Evolutionary conservation across 1,140 invertebrate species (phyloP).

Genomic region (Rhizoglyphus robini): DNA sequence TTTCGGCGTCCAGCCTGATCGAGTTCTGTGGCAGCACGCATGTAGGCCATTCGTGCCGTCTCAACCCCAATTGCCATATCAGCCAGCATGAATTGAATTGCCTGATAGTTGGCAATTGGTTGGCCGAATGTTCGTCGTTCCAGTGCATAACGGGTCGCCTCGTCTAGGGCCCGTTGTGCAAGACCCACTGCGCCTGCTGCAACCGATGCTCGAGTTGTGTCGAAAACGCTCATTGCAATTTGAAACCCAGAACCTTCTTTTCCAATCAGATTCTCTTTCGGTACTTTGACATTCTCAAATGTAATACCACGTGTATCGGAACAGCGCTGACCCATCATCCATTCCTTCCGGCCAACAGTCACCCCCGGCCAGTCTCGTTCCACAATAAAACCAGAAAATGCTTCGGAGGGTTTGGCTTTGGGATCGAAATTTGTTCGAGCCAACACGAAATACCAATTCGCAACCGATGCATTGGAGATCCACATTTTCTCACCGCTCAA

Average conservation of each 20-base stretch:
- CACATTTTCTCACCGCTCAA: constrained; percentile 98
- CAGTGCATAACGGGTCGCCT: constrained; percentile 79
- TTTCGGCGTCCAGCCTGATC: constrained; percentile 65
- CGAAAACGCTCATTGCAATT: constrained; percentile 91
- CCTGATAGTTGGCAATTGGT: constrained; percentile 57
- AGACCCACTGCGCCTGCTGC: constrained; percentile 63
- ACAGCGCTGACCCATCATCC: constrained; percentile 90
- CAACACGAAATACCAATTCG: constrained; percentile 93
- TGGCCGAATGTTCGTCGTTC: constrained; percentile 89
- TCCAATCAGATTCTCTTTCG: constrained; percentile 80
- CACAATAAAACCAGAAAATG: constrained; percentile 91
- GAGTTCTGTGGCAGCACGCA: constrained; percentile 80
- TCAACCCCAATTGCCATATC: no score
- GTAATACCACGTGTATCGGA: no score
- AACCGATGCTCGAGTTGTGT: constrained; percentile 77
- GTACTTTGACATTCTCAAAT: constrained; percentile 91
- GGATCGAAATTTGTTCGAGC: constrained; percentile 83
- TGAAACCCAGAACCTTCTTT: constrained; percentile 66
- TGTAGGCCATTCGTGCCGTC: constrained; percentile 88
- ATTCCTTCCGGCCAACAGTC: constrained; percentile 77
- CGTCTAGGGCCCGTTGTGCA: constrained; percentile 73
- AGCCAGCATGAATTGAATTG: constrained; percentile 87
- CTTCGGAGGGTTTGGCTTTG: constrained; percentile 72
- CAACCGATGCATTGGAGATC: constrained; percentile 93
- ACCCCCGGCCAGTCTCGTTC: constrained; percentile 75